Percentiles rank a stretch among this genome's conserved stretches.
Evolutionary conservation across 2,113 vertebrate species (phyloP).

Genomic region (Tetrax tetrax): DNA sequence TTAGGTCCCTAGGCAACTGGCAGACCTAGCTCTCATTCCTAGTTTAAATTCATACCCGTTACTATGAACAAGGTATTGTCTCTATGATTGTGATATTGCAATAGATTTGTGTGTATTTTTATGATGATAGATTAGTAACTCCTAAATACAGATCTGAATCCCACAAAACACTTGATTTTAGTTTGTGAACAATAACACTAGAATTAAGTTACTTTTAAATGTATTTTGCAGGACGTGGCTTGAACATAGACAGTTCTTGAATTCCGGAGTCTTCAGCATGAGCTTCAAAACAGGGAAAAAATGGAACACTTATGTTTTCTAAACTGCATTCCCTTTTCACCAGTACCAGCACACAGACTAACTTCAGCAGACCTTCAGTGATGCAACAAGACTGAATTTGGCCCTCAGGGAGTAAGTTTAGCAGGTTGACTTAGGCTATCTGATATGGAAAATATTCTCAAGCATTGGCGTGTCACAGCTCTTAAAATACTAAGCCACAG

Average conservation of each 20-base stretch:
- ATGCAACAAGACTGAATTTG: neutral
- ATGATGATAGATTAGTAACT: neutral
- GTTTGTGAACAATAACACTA: neutral
- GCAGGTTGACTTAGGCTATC: neutral
- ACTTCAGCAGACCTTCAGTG: neutral
- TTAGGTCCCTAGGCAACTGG: neutral
- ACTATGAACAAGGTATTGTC: neutral
- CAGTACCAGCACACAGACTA: neutral
- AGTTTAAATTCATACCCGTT: neutral
- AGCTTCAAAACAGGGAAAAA: neutral
- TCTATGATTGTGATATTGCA: neutral
- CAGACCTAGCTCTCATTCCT: neutral
- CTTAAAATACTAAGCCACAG: slow-evolving; percentile 57
- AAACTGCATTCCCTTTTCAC: neutral
- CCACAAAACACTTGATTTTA: neutral
- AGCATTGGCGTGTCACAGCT: slow-evolving; percentile 12
- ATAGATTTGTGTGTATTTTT: neutral
- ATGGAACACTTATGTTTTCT: neutral
- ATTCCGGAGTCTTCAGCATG: neutral
- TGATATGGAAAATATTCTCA: neutral
- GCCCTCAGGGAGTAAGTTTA: neutral
- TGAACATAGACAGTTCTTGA: neutral
- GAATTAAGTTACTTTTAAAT: neutral
- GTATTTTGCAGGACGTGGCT: neutral
- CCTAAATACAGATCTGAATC: neutral